Percentiles rank a stretch among this genome's conserved stretches.
phyloP scores from a whole-genome alignment of 1,140 invertebrate genomes.

The Choristoneura fumiferana region DNA sequence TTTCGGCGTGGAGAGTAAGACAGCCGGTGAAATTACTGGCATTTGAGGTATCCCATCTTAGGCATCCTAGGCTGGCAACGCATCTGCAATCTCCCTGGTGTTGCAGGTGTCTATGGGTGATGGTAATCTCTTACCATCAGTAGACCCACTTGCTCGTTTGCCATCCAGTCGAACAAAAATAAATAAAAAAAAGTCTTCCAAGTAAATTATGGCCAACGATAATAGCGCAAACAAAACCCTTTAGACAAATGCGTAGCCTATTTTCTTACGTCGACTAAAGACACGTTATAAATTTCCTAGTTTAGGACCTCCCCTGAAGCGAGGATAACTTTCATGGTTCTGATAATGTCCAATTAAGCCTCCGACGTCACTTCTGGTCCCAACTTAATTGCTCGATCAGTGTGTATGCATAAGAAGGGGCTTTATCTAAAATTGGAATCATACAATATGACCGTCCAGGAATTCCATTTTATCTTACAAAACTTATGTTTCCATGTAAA shows the following conservation, averaged over 20 bases:
- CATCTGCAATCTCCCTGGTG: no score
- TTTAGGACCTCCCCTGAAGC: neutral
- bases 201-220: no score
- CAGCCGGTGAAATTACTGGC: no score
- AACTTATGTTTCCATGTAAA: slow-evolving; percentile 11
- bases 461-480: slow-evolving; percentile 5
- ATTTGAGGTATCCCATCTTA: no score
- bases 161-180: no score
- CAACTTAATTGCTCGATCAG: neutral
- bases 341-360: slow-evolving; percentile 6
- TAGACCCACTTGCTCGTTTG: no score
- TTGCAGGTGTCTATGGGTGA: no score
- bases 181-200: no score
- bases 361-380: neutral
- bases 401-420: neutral
- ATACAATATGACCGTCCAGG: slow-evolving; percentile 11
- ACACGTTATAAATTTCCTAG: slow-evolving; percentile 3
- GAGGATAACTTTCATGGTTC: neutral
- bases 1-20: no score
- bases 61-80: no score
- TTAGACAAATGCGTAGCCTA: neutral
- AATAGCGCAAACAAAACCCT: no score
- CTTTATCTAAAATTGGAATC: slow-evolving; percentile 10
- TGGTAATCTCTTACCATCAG: no score
- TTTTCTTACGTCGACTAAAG: neutral